phyloP scores from a whole-genome alignment of 1,140 invertebrate species.

The Araneus ventricosus region DNA sequence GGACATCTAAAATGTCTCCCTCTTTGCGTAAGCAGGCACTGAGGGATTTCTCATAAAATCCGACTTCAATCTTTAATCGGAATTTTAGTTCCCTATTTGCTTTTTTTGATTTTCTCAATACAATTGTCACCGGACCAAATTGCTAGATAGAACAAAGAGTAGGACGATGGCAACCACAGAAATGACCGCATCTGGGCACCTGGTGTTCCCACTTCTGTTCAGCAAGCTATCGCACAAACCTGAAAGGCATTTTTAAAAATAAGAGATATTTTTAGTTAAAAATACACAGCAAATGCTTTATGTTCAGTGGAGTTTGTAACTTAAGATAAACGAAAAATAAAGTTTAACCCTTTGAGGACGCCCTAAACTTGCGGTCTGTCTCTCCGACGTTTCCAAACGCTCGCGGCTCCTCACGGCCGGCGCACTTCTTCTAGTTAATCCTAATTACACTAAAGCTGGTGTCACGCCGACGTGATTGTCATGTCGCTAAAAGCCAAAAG shows the following conservation, averaged over 20 bases:
- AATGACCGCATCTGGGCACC: neutral
- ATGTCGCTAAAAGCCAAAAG: no score
- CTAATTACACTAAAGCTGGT: no score
- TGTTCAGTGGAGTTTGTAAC: no score
- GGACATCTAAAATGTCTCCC: conserved; percentile 34
- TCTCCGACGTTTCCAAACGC: no score
- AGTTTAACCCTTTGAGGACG: no score
- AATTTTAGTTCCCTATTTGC: neutral
- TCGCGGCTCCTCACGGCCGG: no score
- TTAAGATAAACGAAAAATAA: no score
- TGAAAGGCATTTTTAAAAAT: neutral
- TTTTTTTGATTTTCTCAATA: neutral
- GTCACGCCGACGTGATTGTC: no score
- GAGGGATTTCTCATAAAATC: neutral
- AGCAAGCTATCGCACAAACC: conserved; percentile 58
- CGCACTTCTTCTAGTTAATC: no score
- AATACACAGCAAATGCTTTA: no score
- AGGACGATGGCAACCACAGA: neutral
- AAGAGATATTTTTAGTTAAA: no score
- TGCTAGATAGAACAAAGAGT: neutral
- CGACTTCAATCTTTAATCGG: neutral
- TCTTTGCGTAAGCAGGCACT: neutral
- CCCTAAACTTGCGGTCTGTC: no score
- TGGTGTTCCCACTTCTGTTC: neutral
- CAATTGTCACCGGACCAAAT: conserved; percentile 51